phyloP scores from a whole-genome alignment of 1,140 invertebrate species.

The Monochamus saltuarius region DNA sequence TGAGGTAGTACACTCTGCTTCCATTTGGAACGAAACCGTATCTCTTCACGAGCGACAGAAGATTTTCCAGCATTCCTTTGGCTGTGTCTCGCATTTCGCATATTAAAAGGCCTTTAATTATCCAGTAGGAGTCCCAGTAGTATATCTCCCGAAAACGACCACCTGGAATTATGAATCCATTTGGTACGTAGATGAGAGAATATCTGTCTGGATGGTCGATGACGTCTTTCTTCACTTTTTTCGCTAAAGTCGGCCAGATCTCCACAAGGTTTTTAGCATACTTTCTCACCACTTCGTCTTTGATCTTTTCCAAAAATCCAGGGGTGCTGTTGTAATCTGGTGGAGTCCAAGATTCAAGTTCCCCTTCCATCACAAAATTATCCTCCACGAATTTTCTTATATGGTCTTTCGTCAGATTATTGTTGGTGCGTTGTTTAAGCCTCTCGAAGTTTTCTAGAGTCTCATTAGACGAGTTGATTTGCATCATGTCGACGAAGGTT shows the following conservation, averaged over 20 bases:
- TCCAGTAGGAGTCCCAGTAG: slow-evolving; percentile 92
- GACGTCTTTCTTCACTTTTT: slow-evolving; percentile 67
- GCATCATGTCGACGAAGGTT: slow-evolving; percentile 86
- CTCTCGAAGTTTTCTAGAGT: slow-evolving; percentile 62
- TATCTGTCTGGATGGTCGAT: slow-evolving; percentile 60
- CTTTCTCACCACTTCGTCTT: slow-evolving; percentile 60
- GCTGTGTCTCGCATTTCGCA: slow-evolving; percentile 76
- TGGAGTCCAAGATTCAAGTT: slow-evolving; percentile 61
- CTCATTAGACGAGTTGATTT: slow-evolving; percentile 62
- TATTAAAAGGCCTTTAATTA: slow-evolving; percentile 73
- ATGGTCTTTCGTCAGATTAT: slow-evolving; percentile 57
- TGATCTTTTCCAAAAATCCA: slow-evolving; percentile 61
- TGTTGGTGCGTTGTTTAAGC: slow-evolving; percentile 63
- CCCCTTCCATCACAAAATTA: slow-evolving; percentile 56
- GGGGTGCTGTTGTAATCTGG: slow-evolving; percentile 68
- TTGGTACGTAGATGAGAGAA: slow-evolving; percentile 74
- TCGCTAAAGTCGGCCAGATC: slow-evolving; percentile 73
- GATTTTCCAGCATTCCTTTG: slow-evolving; percentile 75
- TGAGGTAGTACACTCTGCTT: slow-evolving; percentile 74
- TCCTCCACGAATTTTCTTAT: slow-evolving; percentile 60
- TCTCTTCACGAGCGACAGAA: slow-evolving; percentile 62
- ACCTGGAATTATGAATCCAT: slow-evolving; percentile 83
- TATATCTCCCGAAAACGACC: slow-evolving; percentile 85
- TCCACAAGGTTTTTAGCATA: slow-evolving; percentile 62
- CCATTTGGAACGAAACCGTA: slow-evolving; percentile 66